Evolutionary conservation across 2,113 vertebrate genomes (phyloP).

Genomic region (Cinclus mexicanus): DNA sequence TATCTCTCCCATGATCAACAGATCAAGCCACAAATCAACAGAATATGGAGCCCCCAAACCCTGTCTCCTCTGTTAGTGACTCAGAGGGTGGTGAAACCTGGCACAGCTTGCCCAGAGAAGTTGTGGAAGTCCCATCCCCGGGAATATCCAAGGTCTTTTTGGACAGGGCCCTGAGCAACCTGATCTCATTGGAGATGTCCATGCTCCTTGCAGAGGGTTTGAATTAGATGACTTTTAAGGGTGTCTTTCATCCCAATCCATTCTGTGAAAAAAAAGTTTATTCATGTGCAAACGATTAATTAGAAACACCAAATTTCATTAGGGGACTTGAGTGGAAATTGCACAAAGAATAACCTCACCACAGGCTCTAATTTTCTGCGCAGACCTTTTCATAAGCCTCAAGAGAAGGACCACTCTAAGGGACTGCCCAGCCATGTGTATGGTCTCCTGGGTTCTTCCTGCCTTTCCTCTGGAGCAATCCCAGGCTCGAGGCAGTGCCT

Average conservation of each 20-base stretch:
- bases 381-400: neutral
- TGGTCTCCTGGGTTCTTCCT: neutral
- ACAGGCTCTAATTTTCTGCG: neutral
- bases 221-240: neutral
- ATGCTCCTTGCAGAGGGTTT: neutral
- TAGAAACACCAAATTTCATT: neutral
- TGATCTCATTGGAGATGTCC: too few species aligned
- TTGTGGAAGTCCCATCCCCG: neutral
- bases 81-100: neutral
- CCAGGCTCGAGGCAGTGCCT: neutral
- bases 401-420: neutral
- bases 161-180: neutral
- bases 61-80: neutral
- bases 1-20: neutral
- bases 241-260: neutral
- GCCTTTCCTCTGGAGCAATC: neutral
- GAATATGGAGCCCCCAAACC: neutral
- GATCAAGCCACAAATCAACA: neutral
- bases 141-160: neutral
- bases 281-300: neutral
- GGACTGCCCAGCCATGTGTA: rapidly evolving
- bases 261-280: neutral
- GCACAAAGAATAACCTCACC: neutral
- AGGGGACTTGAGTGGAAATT: neutral
- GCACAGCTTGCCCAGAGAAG: neutral